Evolutionary conservation across 2,888 invertebrate species (phyloP), one percentile per base, ranked within the genome.

Genomic region (Drosophila meridionalis): DNA sequence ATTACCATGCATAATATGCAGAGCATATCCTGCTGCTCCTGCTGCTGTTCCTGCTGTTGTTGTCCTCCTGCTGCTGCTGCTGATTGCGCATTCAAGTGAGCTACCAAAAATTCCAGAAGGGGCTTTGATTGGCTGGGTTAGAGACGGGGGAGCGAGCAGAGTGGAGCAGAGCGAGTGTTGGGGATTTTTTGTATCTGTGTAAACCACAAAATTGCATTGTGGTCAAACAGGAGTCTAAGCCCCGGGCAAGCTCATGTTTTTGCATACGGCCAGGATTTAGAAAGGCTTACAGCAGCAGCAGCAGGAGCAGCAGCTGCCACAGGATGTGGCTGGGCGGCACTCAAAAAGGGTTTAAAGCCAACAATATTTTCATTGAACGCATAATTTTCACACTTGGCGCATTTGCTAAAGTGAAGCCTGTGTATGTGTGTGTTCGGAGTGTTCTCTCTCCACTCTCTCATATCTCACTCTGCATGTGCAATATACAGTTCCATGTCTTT

Each of bases 341-440:
- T 36, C 38, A 45, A 8, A 38, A 6, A 0, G 36, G 50, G 20
- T 59, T 40, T 52, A 36, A 52, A 65, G 53, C 66, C 76, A 75
- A 75, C 20, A 82, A 82, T 86, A 86, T 83, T 86, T 86, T 80
- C 71, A 86, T 82, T 86, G 82, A 86, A 83, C 82, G 83, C 81
- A 82, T 80, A 83, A 82, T 82, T 82, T 82, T 86, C 83, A 82
- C 87, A 82, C 82, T 73, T 76, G 48, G 34, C 68, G 61, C 65
- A 70, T 69, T 79, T 80, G 69, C 43, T n/a, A 38, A 47, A 62
- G 63, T 52, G 12, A 48, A 58, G 53, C 57, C 47, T 56, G 40
- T 36, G 45, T 55, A 14, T 8, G n/a, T n/a, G 30, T 32, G 32
- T 50, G 50, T n/a, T 50, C 60, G 9, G 1, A 50, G 32, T 20